Evolutionary conservation across 2,113 vertebrate species (phyloP).

Genomic region (Murina feae): DNA sequence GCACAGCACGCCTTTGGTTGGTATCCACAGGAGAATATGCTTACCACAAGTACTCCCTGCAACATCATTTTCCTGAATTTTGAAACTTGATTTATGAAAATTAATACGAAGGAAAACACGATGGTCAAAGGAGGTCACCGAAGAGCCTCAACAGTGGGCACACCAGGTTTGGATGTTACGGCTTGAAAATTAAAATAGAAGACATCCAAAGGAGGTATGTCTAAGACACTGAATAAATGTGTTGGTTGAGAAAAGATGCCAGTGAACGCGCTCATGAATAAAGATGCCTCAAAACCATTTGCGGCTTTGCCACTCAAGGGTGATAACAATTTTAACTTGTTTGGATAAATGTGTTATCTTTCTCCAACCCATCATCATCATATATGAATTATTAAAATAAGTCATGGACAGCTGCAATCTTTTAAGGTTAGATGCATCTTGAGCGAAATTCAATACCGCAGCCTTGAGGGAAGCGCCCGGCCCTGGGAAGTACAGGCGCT

Average conservation of each 20-base stretch:
- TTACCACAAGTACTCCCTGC: neutral
- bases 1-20: neutral
- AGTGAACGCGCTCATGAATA: constrained; percentile 82
- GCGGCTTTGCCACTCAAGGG: constrained; percentile 78
- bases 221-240: constrained; percentile 77
- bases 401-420: constrained; percentile 77
- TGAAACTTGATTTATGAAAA: constrained; percentile 72
- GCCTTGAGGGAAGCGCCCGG: constrained; percentile 65
- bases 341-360: constrained; percentile 78
- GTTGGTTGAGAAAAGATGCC: constrained; percentile 67
- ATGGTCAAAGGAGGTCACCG: constrained; percentile 68
- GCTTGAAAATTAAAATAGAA: constrained; percentile 78
- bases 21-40: neutral
- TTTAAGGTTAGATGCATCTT: constrained; percentile 79
- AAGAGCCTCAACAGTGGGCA: constrained; percentile 30
- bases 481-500: constrained; percentile 43
- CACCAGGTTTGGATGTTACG: constrained; percentile 53
- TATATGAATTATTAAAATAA: constrained; percentile 83
- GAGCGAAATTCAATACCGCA: constrained; percentile 79
- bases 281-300: constrained; percentile 81
- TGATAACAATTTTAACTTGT: constrained; percentile 79
- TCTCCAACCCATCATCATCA: constrained; percentile 77
- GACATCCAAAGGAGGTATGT: constrained; percentile 69
- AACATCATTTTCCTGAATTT: constrained; percentile 36
- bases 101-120: constrained; percentile 50